A percentile compares a stretch with the other conserved stretches of the same genome.
Evolutionary conservation across 2,888 invertebrate species (phyloP).

Genomic region (Drosophila greeni): DNA sequence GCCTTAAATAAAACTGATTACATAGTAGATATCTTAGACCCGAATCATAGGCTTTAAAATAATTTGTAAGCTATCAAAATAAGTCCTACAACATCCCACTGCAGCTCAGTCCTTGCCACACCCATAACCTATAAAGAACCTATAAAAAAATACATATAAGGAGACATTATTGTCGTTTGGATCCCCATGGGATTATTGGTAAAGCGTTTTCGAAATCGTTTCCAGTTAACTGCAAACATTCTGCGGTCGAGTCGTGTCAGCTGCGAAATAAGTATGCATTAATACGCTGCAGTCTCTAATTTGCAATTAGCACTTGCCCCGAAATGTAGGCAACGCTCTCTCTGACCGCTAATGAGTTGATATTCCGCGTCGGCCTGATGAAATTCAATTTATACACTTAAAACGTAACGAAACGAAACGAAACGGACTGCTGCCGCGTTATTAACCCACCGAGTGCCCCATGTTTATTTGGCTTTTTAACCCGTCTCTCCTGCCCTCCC

Average conservation of each 20-base stretch:
- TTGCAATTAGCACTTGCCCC: constrained; percentile 56
- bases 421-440: constrained; percentile 41
- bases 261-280: constrained; percentile 44
- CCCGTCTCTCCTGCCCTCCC: neutral
- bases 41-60: too few species aligned
- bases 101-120: neutral
- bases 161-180: neutral
- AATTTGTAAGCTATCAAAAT: neutral
- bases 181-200: neutral
- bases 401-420: constrained; percentile 36
- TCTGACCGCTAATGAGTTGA: constrained; percentile 61
- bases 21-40: neutral
- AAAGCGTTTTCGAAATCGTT: constrained; percentile 4
- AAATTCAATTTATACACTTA: constrained; percentile 66
- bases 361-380: constrained; percentile 39
- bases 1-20: neutral
- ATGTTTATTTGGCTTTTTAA: constrained; percentile 29
- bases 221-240: constrained; percentile 66
- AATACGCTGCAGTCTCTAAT: constrained; percentile 44
- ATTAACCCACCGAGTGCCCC: constrained; percentile 30
- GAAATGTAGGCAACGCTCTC: constrained; percentile 38
- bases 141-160: constrained; percentile 1
- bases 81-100: too few species aligned
- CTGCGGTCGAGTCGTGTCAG: constrained; percentile 50
- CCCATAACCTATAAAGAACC: neutral